Conservation (phyloP, 2,113 vertebrate genomes). For the Toxostoma redivivum region DNA sequence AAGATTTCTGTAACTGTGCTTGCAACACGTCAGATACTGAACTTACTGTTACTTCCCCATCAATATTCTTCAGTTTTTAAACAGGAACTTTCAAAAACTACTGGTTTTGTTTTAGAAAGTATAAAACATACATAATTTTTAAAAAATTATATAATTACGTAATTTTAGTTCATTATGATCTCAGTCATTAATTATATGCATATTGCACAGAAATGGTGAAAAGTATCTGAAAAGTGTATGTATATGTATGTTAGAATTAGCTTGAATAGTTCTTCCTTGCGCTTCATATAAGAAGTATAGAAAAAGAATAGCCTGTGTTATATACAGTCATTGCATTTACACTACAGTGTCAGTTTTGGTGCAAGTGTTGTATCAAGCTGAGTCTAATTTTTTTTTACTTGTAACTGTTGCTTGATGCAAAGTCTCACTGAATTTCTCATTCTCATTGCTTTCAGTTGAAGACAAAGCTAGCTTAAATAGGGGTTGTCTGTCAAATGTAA, state of each 20-base stretch:
- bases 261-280: not conserved
- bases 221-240: not conserved
- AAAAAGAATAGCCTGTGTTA: not conserved
- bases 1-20: not conserved
- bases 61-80: not conserved
- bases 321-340: not conserved
- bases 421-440: not conserved
- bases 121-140: too few species aligned
- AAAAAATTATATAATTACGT: too few species aligned
- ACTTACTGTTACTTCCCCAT: not conserved
- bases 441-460: not conserved
- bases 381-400: not conserved
- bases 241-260: not conserved
- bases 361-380: not conserved
- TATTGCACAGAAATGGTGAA: not conserved
- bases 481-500: not conserved
- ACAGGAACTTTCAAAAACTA: not conserved
- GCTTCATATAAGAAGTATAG: not conserved
- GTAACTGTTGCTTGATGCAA: not conserved
- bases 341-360: not conserved
- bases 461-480: not conserved
- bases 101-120: not conserved
- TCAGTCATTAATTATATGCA: not conserved
- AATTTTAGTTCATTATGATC: not conserved
- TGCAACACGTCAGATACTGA: not conserved